Conservation (phyloP, 1,140 invertebrate species). For the Zophobas atratus region DNA sequence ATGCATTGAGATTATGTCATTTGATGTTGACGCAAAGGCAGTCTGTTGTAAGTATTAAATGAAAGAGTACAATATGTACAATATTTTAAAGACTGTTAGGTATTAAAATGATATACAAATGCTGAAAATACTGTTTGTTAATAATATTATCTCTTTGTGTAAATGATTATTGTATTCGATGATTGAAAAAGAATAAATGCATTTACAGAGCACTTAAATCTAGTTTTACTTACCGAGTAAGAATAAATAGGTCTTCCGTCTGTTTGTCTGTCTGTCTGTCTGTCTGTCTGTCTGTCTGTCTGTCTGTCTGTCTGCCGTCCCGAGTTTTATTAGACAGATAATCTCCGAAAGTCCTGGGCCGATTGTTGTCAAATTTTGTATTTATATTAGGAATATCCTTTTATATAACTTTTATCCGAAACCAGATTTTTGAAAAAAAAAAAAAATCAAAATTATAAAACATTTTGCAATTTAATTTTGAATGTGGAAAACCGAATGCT, state of each 20-base stretch:
- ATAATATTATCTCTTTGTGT: constrained; percentile 26
- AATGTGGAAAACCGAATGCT: too few species aligned
- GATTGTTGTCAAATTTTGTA: too few species aligned
- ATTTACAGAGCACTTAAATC: not conserved
- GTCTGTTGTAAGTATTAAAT: constrained; percentile 44
- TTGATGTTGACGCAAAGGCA: constrained; percentile 41
- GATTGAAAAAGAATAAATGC: constrained; percentile 24
- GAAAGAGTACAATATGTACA: constrained; percentile 48
- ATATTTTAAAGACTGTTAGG: constrained; percentile 57
- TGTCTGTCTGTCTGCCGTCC: too few species aligned
- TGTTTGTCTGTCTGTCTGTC: too few species aligned
- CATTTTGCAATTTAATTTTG: too few species aligned
- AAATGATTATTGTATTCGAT: constrained; percentile 38
- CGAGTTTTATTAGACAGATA: not conserved
- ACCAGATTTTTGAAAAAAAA: too few species aligned
- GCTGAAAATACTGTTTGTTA: constrained; percentile 52
- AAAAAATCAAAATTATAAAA: too few species aligned
- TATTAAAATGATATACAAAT: constrained; percentile 45
- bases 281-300: too few species aligned
- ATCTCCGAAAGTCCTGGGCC: too few species aligned
- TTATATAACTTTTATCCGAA: too few species aligned
- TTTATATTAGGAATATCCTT: not conserved
- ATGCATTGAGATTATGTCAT: constrained; percentile 34
- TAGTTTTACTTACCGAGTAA: not conserved
- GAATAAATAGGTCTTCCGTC: too few species aligned